Evolutionary conservation across 2,113 vertebrate genomes (phyloP).

Genomic region (Zeus faber): DNA sequence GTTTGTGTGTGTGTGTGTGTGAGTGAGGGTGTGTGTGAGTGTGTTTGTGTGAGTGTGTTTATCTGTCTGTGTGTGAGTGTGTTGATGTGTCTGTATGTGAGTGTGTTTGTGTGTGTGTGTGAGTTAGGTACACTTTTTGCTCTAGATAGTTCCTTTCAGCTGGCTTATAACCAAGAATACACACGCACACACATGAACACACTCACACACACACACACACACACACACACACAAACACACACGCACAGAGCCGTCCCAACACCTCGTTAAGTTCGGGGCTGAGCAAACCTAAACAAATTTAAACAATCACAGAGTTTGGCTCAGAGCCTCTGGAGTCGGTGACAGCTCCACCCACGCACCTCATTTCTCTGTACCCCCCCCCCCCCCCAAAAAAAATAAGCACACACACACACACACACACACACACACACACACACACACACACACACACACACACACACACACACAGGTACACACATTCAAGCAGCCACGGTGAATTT

Average conservation of each 20-base stretch:
- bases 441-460: constrained; percentile 1
- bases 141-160: background rate
- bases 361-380: constrained; percentile 59
- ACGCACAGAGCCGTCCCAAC: constrained; percentile 45
- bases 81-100: background rate
- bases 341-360: constrained; percentile 69
- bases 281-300: constrained; percentile 62
- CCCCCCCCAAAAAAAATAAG: constrained; percentile 36
- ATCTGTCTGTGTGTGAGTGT: background rate
- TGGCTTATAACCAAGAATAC: background rate
- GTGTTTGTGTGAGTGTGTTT: too few species aligned
- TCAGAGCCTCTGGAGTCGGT: constrained; percentile 44
- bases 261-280: constrained; percentile 67
- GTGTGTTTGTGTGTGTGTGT: background rate
- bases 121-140: background rate
- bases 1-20: constrained; percentile 4
- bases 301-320: constrained; percentile 64
- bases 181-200: background rate
- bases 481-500: too few species aligned
- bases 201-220: constrained; percentile 1
- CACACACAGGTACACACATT: too few species aligned
- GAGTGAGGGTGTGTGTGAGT: background rate
- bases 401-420: constrained; percentile 28
- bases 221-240: constrained; percentile 17
- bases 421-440: constrained; percentile 2